Evolutionary conservation across 2,113 vertebrate species (phyloP), one percentile per base, ranked within the genome.

Genomic region (Orycteropus afer): DNA sequence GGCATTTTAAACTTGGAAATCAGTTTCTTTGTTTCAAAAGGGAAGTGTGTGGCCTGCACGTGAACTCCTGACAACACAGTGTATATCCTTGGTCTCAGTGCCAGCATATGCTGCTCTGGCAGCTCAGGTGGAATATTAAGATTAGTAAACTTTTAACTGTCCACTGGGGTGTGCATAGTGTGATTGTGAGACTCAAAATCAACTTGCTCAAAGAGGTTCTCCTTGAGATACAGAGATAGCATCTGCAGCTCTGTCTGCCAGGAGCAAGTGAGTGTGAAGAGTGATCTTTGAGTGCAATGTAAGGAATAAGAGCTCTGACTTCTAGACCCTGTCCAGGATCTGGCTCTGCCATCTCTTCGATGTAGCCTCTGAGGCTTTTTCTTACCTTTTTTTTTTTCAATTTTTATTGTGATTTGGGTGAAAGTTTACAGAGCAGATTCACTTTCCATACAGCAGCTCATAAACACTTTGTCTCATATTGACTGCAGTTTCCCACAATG

Each of bases 31-130:
- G 37, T 86, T 65, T 55, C 29, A 65, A 63, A 42, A 29, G 27
- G 63, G 55, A 78, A 51, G 51, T 0, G 0, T 8, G 6, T 83
- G 86, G 13, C 47, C n/a, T 1, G 3, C 22, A 1, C 7, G 8
- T 4, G 89, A 74, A 40, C 80, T 27, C 34, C 42, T 27, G 7
- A 10, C 25, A 53, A 49, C 42, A 11, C 1, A 2, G 4, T n/a
- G n/a, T 6, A 27, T 5, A 10, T 27, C 42, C 40, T 63, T 55
- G 23, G 13, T 49, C 25, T 45, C 0, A 1, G 51, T 1, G 18
- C 74, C n/a, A 3, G n/a, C 37, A 18, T 10, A 7, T 81, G 42
- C 86, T 34, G 1, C 85, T n/a, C 37, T 59, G 37, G 40, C 73
- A 15, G 42, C 23, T 42, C 47, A 9, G 17, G 63, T 49, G 74